These are phyloP conservation scores for Catostomus latipinnis DNA, from an alignment of 2,797 vertebrate genomes.

Conservation along the genomic window DNA sequence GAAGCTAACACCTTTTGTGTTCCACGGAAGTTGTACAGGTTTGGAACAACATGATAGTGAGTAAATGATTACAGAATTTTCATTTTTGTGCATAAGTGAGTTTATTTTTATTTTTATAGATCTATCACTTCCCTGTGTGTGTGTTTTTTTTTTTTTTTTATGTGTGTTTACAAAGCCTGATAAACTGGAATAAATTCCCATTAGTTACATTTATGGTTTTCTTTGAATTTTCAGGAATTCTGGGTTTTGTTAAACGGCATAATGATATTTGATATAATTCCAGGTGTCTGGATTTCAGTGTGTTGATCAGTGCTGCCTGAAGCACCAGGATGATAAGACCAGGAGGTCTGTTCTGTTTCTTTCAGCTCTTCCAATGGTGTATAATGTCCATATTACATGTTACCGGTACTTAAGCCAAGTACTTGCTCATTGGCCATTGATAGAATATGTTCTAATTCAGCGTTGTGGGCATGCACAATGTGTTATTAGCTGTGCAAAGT, in stretches of 20 bases:
- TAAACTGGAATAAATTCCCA: no score
- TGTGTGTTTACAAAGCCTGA: no score
- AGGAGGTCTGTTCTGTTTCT: constrained; percentile 15
- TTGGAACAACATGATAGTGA: no score
- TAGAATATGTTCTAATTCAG: no score
- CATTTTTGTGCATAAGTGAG: no score
- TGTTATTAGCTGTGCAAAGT: neutral
- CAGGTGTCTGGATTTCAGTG: constrained; percentile 23
- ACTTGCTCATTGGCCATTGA: neutral
- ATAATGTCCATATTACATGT: neutral
- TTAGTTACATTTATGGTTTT: no score
- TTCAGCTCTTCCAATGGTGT: neutral
- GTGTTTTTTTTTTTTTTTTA: no score
- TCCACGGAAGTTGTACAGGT: no score
- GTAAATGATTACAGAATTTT: no score
- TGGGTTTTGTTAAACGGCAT: neutral
- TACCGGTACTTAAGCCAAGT: neutral
- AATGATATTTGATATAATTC: neutral
- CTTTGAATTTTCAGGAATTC: neutral
- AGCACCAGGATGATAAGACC: constrained; percentile 33
- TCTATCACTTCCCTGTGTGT: no score
- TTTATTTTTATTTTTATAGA: no score
- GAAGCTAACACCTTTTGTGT: no score
- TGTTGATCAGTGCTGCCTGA: constrained; percentile 2
- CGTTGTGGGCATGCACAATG: neutral